phyloP scores from a whole-genome alignment of 2,113 vertebrate genomes.

The Oncorhynchus kisutch region DNA sequence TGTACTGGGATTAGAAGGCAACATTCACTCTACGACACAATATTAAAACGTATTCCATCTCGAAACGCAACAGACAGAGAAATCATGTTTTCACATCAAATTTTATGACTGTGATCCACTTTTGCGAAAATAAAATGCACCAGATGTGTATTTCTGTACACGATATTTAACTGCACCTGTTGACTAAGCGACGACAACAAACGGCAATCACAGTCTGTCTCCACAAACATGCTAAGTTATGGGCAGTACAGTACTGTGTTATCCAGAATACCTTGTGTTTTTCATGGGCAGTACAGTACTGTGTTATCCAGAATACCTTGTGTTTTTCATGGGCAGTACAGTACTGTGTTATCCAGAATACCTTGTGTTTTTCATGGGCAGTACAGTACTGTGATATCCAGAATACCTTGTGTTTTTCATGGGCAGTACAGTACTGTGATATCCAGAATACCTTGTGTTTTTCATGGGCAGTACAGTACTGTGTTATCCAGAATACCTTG shows the following conservation, averaged over 20 bases:
- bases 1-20: neutral
- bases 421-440: too few species aligned
- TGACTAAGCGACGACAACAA: conserved; percentile 20
- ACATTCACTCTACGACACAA: neutral
- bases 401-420: too few species aligned
- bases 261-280: too few species aligned
- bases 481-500: too few species aligned
- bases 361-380: neutral
- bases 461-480: too few species aligned
- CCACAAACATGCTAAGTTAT: conserved; percentile 14
- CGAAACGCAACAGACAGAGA: conserved; percentile 8
- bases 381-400: too few species aligned
- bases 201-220: conserved; percentile 27
- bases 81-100: conserved; percentile 29
- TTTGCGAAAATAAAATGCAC: conserved; percentile 30
- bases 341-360: neutral
- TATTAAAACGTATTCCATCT: neutral
- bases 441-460: too few species aligned
- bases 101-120: conserved; percentile 36
- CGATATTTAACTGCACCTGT: conserved; percentile 35
- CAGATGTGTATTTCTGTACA: conserved; percentile 36
- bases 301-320: too few species aligned
- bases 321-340: neutral
- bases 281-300: too few species aligned
- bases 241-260: too few species aligned